Evolutionary conservation across 1,140 invertebrate genomes (phyloP).

Genomic region (Drosophila aff.): DNA sequence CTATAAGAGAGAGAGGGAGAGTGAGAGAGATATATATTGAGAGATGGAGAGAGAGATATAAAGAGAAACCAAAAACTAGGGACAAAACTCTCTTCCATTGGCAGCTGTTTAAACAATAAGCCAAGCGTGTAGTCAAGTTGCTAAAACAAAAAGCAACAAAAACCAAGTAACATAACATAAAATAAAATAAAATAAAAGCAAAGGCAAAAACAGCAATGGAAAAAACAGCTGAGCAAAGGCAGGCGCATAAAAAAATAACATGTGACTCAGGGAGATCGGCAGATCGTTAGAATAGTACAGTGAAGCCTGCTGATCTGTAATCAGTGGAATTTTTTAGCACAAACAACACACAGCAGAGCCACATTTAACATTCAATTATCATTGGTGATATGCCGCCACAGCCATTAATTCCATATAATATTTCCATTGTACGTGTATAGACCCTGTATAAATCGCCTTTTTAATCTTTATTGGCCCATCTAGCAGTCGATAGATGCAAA

Average conservation of each 20-base stretch:
- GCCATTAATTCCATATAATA: background rate
- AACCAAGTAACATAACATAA: too few species aligned
- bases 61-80: background rate
- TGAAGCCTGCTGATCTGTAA: background rate
- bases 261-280: constrained; percentile 3
- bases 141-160: background rate
- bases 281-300: constrained; percentile 6
- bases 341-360: background rate
- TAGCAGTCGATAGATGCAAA: constrained; percentile 15
- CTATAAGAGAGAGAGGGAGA: background rate
- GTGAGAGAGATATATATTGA: background rate
- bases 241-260: constrained; percentile 11
- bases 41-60: constrained; percentile 1
- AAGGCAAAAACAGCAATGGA: constrained; percentile 1
- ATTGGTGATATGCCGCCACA: constrained; percentile 2
- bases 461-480: constrained; percentile 9
- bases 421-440: constrained; percentile 2
- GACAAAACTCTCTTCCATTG: background rate
- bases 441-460: background rate
- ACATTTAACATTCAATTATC: constrained; percentile 21
- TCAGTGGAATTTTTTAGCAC: background rate
- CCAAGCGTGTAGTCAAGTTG: constrained; percentile 2
- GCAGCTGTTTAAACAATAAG: constrained; percentile 35
- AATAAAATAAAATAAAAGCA: constrained; percentile 27
- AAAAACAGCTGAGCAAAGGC: constrained; percentile 31